These are phyloP conservation scores for Tetranychus piercei DNA, from an alignment of 2,888 invertebrate species.

Conservation along the genomic window DNA sequence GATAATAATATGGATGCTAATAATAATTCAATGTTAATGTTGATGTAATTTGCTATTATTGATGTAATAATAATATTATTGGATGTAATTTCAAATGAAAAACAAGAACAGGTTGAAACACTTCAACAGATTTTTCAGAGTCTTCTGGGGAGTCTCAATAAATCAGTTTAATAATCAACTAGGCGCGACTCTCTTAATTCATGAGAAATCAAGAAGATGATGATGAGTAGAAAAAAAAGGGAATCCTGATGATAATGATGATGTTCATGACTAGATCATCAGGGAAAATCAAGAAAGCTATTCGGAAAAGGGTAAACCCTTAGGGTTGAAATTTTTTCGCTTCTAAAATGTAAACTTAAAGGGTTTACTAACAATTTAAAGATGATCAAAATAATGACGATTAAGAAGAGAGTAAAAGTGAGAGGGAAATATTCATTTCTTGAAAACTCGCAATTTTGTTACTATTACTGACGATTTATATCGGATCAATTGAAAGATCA, in stretches of 20 bases:
- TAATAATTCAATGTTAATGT: background rate
- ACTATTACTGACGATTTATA: background rate
- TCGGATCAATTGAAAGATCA: background rate
- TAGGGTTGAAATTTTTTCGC: background rate
- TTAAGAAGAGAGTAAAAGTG: background rate
- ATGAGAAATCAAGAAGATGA: background rate
- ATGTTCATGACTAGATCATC: background rate
- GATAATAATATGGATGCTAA: background rate
- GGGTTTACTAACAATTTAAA: background rate
- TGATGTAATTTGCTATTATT: background rate
- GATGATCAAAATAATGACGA: background rate
- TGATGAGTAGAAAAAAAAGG: background rate
- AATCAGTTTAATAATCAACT: slow-evolving; percentile 1
- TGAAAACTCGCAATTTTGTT: background rate
- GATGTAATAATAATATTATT: background rate
- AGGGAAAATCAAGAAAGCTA: background rate
- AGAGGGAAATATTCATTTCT: background rate
- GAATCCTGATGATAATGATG: background rate
- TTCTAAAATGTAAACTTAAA: background rate
- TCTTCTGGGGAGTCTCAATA: background rate
- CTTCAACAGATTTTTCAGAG: background rate
- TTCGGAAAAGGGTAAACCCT: background rate
- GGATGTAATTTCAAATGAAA: background rate
- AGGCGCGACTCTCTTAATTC: background rate
- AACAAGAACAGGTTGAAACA: background rate